phyloP scores from a whole-genome alignment of 23 tunicate genomes.

The Halocynthia aurantium region DNA sequence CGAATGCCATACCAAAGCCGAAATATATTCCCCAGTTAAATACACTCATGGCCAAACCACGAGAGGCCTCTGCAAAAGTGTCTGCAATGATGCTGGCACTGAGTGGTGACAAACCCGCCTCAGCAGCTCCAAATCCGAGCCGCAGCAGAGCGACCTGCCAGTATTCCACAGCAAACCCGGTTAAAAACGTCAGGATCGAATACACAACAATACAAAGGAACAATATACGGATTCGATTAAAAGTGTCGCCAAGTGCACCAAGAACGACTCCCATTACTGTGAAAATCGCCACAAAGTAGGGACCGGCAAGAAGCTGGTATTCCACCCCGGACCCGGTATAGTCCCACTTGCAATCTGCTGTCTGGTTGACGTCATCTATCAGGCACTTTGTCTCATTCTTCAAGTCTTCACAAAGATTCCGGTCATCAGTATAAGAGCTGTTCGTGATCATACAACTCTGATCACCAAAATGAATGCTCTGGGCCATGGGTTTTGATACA shows the following conservation, averaged over 20 bases:
- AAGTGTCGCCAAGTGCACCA: constrained; percentile 72
- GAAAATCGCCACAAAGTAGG: constrained; percentile 83
- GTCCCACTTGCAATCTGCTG: constrained; percentile 57
- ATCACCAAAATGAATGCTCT: constrained; percentile 73
- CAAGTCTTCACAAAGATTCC: neutral
- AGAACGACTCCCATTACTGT: constrained; percentile 67
- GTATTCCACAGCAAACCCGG: constrained; percentile 58
- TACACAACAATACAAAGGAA: constrained; percentile 46
- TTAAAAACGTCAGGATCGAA: constrained; percentile 55
- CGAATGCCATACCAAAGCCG: constrained; percentile 87
- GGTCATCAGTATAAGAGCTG: neutral
- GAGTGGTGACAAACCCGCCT: constrained; percentile 77
- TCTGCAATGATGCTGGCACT: constrained; percentile 85
- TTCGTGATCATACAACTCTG: constrained; percentile 45
- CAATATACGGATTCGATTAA: constrained; percentile 63
- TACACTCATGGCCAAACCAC: constrained; percentile 84
- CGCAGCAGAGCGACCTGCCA: constrained; percentile 73
- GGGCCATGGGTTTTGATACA: constrained; percentile 69
- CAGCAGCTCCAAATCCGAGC: constrained; percentile 81
- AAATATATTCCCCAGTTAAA: constrained; percentile 95
- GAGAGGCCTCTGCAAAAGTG: constrained; percentile 37
- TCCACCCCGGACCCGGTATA: constrained; percentile 73
- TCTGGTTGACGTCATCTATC: constrained; percentile 9
- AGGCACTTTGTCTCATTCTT: neutral
- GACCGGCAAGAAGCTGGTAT: constrained; percentile 88